Percentiles rank a stretch among this genome's conserved stretches.
These are phyloP conservation scores for Ctenicera cuprea DNA, from an alignment of 2,888 invertebrate genomes.

Conservation along the genomic window DNA sequence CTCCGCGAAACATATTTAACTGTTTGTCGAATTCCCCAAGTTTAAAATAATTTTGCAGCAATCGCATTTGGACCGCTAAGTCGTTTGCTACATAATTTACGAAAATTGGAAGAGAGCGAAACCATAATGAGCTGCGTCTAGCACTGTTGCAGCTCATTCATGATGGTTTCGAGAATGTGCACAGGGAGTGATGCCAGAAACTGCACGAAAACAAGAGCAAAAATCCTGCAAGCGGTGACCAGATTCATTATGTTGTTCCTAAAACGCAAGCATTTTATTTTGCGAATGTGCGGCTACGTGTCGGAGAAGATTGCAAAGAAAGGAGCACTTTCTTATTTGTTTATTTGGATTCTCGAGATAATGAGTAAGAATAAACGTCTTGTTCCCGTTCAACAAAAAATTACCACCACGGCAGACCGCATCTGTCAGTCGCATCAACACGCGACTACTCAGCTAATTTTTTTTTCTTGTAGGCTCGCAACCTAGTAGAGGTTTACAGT, in stretches of 20 bases:
- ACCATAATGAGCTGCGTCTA: slow-evolving; percentile 31
- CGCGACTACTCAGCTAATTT: slow-evolving; percentile 32
- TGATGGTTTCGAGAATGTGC: slow-evolving; percentile 29
- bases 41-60: slow-evolving; percentile 37
- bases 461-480: not conserved
- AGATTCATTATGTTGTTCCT: slow-evolving; percentile 31
- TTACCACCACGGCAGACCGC: slow-evolving; percentile 32
- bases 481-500: slow-evolving; percentile 11
- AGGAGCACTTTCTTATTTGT: slow-evolving; percentile 27
- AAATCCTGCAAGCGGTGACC: slow-evolving; percentile 19
- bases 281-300: slow-evolving; percentile 27
- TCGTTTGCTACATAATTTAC: slow-evolving; percentile 11
- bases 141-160: slow-evolving; percentile 40
- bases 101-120: slow-evolving; percentile 21
- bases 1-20: slow-evolving; percentile 27
- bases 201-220: slow-evolving; percentile 36
- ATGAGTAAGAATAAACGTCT: slow-evolving; percentile 43
- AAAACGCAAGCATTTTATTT: slow-evolving; percentile 24
- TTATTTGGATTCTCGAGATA: slow-evolving; percentile 39
- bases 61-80: slow-evolving; percentile 22
- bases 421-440: slow-evolving; percentile 41
- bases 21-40: slow-evolving; percentile 36
- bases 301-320: slow-evolving; percentile 29
- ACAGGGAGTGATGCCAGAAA: slow-evolving; percentile 37
- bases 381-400: slow-evolving; percentile 38